Evolutionary conservation across 2,113 vertebrate species (phyloP), one percentile per base, ranked within the genome.

Genomic region (Bubo scandiacus): DNA sequence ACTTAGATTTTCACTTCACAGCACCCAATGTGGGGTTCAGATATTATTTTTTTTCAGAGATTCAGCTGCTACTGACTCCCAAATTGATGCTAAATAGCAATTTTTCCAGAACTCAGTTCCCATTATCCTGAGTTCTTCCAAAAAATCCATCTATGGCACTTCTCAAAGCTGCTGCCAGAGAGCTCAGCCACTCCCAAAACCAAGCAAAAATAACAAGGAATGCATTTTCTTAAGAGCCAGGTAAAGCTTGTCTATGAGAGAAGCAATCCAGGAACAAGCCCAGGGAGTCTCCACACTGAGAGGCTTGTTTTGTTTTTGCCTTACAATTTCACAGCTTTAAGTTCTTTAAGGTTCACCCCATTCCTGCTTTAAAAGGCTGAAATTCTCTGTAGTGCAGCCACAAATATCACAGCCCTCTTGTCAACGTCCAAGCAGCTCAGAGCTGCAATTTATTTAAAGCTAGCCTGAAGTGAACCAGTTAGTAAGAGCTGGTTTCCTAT

Each of bases 401-500:
- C 91, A 95, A 67, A 72, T 93, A 95, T 97, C 94, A 54, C 86
- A 88, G 87, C 77, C 77, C 67, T 89, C 96, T 96, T 88, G 92
- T 97, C 94, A 96, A 89, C 1, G 72, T 94, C 93, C 54, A 73
- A n/a, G 81, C 86, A 91, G 86, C 62, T 98, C 94, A 96, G 93
- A 16, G 30, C 79, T 93, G 81, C 83, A 89, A 93, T 98, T 97
- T 98, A 95, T 95, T 86, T 96, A 93, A 97, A 97, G 96, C 78
- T 97, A 94, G 94, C 92, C 96, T 91, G 94, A 97, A 97, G 96
- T 95, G 93, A 98, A 96, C 94, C 92, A 85, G 95, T 97, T 96
- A 96, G 97, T 86, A 96, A 97, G 96, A 97, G 91, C 95, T 96
- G 83, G 92, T 75, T 97, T 96, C 95, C 93, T 88, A 96, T 95